Evolutionary conservation across 2,888 invertebrate genomes (phyloP).

Genomic region (Epistrophe grossulariae): DNA sequence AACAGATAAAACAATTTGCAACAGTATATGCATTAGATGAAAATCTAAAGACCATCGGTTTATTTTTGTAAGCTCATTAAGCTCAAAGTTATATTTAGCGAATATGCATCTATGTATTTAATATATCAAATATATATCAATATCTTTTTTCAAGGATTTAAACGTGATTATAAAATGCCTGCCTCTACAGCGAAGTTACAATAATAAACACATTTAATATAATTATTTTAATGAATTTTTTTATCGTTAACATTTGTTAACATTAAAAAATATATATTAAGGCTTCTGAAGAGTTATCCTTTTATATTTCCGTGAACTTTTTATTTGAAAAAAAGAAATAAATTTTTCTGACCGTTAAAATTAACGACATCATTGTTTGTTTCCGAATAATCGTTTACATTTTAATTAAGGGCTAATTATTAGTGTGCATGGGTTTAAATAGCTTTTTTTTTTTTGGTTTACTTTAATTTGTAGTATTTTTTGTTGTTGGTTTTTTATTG

Average conservation of each 20-base stretch:
- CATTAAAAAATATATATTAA: not conserved
- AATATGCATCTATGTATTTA: not conserved
- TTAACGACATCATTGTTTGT: slow-evolving; percentile 1
- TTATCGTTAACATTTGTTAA: not conserved
- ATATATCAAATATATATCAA: too few species aligned
- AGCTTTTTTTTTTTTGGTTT: not conserved
- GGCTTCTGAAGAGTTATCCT: not conserved
- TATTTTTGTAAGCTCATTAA: not conserved
- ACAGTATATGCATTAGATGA: not conserved
- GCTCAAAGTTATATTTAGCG: not conserved
- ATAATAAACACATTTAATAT: slow-evolving; percentile 15
- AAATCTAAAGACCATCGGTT: slow-evolving; percentile 14
- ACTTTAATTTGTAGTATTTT: not conserved
- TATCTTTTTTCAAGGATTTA: not conserved
- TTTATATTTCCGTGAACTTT: not conserved
- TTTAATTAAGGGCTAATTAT: slow-evolving; percentile 7
- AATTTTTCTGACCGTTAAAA: not conserved
- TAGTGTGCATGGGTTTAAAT: not conserved
- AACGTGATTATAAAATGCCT: not conserved
- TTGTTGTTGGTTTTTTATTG: not conserved
- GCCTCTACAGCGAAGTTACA: not conserved
- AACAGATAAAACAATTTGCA: not conserved
- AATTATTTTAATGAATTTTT: slow-evolving; percentile 9
- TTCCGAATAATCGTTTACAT: not conserved
- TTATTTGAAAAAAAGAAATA: not conserved